Percentiles rank a stretch among this genome's conserved stretches.
Evolutionary conservation across 2,888 invertebrate species (phyloP).

Genomic region (Notodromas monacha): DNA sequence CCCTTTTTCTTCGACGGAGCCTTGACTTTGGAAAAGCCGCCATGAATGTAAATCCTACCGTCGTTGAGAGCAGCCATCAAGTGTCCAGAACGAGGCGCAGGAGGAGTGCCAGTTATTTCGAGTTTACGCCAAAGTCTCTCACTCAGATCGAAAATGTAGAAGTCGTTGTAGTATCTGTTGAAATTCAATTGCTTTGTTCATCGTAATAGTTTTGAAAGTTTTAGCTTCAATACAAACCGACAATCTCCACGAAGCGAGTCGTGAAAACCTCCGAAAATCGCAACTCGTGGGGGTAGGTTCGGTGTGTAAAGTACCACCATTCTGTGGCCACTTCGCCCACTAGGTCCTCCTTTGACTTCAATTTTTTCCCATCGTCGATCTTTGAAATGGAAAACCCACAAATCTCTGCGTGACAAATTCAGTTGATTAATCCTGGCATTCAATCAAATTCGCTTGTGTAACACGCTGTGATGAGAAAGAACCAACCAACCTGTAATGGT

Average conservation of each 20-base stretch:
- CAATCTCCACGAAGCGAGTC: slow-evolving; percentile 53
- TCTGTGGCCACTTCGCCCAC: slow-evolving; percentile 54
- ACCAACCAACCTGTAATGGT: slow-evolving; percentile 65
- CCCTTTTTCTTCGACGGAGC: too few species aligned
- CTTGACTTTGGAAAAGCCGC: slow-evolving; percentile 39
- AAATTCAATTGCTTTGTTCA: too few species aligned
- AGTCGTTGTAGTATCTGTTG: slow-evolving; percentile 64
- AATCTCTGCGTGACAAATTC: too few species aligned
- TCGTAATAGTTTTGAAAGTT: too few species aligned
- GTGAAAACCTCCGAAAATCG: slow-evolving; percentile 68
- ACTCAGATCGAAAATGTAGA: slow-evolving; percentile 44
- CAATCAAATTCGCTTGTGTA: too few species aligned
- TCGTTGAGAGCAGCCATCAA: slow-evolving; percentile 30
- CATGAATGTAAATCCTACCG: slow-evolving; percentile 31
- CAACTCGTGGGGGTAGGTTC: slow-evolving; percentile 35
- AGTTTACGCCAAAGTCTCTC: slow-evolving; percentile 41
- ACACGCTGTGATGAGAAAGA: too few species aligned
- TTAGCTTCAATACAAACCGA: too few species aligned
- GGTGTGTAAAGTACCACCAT: too few species aligned
- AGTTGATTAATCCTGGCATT: too few species aligned
- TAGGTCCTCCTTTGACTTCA: slow-evolving; percentile 33
- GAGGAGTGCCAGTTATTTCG: slow-evolving; percentile 16
- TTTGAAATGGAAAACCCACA: slow-evolving; percentile 49
- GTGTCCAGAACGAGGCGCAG: slow-evolving; percentile 46
- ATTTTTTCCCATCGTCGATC: slow-evolving; percentile 51